A percentile compares a stretch with the other conserved stretches of the same genome.
phyloP scores from a whole-genome alignment of 2,797 vertebrate species.

The Alauda arvensis region DNA sequence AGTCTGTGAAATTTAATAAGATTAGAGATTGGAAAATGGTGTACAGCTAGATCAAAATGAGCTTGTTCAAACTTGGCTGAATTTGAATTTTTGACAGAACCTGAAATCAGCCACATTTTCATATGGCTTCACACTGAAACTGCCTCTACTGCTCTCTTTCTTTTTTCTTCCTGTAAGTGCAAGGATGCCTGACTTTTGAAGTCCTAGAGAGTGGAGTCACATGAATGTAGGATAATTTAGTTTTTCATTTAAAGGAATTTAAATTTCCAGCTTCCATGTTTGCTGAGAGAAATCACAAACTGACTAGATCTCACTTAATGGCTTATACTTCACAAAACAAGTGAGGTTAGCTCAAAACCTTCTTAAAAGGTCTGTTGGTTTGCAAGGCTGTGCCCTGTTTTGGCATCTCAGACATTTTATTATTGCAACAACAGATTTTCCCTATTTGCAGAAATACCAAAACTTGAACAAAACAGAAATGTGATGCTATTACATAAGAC shows the following conservation, averaged over 20 bases:
- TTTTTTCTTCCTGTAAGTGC: neutral
- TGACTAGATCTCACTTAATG: neutral
- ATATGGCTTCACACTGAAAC: neutral
- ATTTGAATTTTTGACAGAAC: neutral
- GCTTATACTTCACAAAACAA: neutral
- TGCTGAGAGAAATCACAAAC: neutral
- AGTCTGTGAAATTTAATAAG: slow-evolving; percentile 2
- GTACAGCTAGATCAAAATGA: neutral
- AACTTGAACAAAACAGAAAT: neutral
- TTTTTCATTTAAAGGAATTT: neutral
- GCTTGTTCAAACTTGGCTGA: neutral
- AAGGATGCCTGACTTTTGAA: neutral
- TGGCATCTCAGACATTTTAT: neutral
- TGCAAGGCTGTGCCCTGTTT: neutral
- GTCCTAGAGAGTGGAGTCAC: neutral
- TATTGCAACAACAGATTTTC: neutral
- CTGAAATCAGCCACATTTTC: neutral
- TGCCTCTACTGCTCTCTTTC: neutral
- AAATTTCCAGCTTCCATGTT: neutral
- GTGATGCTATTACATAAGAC: neutral
- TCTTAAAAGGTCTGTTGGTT: neutral
- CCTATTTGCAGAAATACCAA: neutral
- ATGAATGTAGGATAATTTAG: neutral
- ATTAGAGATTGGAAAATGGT: neutral
- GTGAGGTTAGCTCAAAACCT: neutral